These are phyloP conservation scores for Pentamera pediparva DNA, from an alignment of 53 echinoderm and acorn worm genomes.

Conservation along the genomic window DNA sequence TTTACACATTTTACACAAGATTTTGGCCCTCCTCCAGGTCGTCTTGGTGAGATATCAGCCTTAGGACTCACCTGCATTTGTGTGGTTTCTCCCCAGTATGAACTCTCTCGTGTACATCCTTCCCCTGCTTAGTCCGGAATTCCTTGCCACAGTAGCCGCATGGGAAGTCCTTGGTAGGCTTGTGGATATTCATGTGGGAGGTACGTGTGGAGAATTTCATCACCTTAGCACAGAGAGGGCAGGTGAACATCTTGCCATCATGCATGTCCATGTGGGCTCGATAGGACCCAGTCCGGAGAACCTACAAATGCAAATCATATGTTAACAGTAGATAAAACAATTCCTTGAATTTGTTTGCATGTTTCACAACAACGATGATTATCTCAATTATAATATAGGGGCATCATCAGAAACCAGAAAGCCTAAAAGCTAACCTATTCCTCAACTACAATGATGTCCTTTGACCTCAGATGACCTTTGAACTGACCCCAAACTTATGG, in stretches of 20 bases:
- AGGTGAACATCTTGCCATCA: slow-evolving; percentile 12
- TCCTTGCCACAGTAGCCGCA: neutral
- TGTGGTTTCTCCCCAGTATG: slow-evolving; percentile 22
- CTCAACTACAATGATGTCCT: too few relatives aligned
- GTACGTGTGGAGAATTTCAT: neutral
- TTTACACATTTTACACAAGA: too few relatives aligned
- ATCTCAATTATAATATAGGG: too few relatives aligned
- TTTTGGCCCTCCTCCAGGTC: too few relatives aligned
- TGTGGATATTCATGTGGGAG: slow-evolving; percentile 9
- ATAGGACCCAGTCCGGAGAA: neutral
- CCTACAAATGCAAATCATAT: too few relatives aligned
- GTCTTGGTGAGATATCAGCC: too few relatives aligned
- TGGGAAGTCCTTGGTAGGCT: neutral
- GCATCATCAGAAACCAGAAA: too few relatives aligned
- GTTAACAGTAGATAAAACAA: too few relatives aligned
- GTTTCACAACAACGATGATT: too few relatives aligned
- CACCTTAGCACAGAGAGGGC: slow-evolving; percentile 7
- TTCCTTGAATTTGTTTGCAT: too few relatives aligned
- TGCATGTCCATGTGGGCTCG: slow-evolving; percentile 8
- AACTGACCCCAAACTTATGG: too few relatives aligned
- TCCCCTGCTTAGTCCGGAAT: neutral
- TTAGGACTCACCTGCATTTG: slow-evolving; percentile 14
- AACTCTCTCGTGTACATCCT: neutral
- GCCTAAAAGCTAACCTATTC: too few relatives aligned
- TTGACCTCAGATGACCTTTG: neutral